Evolutionary conservation across 2,113 vertebrate genomes (phyloP), one percentile per base, ranked within the genome.

Genomic region (Petrocephalus microphthalmus): DNA sequence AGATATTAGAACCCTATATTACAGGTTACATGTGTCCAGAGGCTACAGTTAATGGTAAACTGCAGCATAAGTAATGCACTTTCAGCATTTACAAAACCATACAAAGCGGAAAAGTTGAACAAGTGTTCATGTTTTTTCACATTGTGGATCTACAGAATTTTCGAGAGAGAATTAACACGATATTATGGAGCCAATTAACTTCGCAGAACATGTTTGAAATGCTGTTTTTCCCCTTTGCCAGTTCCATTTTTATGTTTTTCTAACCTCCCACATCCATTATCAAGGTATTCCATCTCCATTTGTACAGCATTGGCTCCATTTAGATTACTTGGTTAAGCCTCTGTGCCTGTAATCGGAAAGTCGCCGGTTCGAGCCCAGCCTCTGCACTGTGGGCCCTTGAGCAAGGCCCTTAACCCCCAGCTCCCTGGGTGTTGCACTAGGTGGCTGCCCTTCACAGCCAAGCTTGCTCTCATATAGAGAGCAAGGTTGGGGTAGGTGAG

Each of bases 1-100:
- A 81, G 67, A 71, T 88, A 88, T 81, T 88, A 88, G 81, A 88
- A n/a, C 71, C 33, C 47, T 88, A 81, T 42, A 88, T 88, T 71
- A 45, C 17, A 2, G 25, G 20, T 29, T 29, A 10, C 49, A 82
- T 82, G 87, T 52, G 64, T 82, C 25, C 47, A 10, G 67, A 19
- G 29, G 49, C 49, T 54, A 88, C 52, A 85, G 29, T 85, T 17
- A 56, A 20, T 54, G 51, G 51, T 20, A 82, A 42, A 33, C 87
- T 37, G 53, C 71, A 17, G 71, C 56, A 82, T 47, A 54, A 87
- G 52, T 33, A 53, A 81, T 54, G 71, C 22, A n/a, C 71, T 56
- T 37, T 54, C 87, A 82, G 42, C 33, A 37, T 82, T 81, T n/a
- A 82, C 29, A 29, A 88, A 81, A 29, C 37, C 8, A 45, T 64